Evolutionary conservation across 2,113 vertebrate species (phyloP), one percentile per base, ranked within the genome.

Genomic region (Atherinomorus stipes): DNA sequence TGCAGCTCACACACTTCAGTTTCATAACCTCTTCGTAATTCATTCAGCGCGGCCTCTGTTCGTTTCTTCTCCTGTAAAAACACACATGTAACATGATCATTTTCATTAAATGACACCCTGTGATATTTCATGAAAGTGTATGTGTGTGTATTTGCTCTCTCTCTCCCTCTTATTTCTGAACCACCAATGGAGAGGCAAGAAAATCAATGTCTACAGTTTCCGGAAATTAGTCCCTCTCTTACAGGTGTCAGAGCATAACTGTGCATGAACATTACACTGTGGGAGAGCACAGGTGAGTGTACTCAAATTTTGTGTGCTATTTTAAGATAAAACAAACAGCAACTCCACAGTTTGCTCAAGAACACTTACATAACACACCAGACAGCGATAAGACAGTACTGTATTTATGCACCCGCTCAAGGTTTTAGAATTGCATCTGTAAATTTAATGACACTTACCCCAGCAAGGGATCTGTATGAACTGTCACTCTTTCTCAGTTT

Each of bases 1-100:
- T 98, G 96, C 47, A 99, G 94, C 85, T 99, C 97, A 77, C 93
- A 96, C 80, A 98, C 94, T 92, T 99, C 96, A 15, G 90, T 82
- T 70, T 98, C 96, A 85, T 95, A 96, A 42, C 94, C 93, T 23
- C 92, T 91, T 74, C 93, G 95, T 71, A 98, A 79, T 19, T 96
- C 95, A 79, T 54, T 93, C 47, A 98, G 91, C 1, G 94, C 92
- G 11, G 93, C 91, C 62, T 98, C 96, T 15, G 95, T 89, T 92
- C 89, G 95, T 66, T 88, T 93, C 58, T 93, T 95, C 79, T 98
- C 97, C 97, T 99, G 28, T 22, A 78, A 16, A 65, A 63, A 73
- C 13, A 76, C 34, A 83, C 7, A 50, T n/a, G 22, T 3, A 58
- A 38, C 9, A 26, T 42, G 4, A 44, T 60, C 1, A 60, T 4